phyloP scores from a whole-genome alignment of 1,140 invertebrate species.

The Eubasilissa regina region DNA sequence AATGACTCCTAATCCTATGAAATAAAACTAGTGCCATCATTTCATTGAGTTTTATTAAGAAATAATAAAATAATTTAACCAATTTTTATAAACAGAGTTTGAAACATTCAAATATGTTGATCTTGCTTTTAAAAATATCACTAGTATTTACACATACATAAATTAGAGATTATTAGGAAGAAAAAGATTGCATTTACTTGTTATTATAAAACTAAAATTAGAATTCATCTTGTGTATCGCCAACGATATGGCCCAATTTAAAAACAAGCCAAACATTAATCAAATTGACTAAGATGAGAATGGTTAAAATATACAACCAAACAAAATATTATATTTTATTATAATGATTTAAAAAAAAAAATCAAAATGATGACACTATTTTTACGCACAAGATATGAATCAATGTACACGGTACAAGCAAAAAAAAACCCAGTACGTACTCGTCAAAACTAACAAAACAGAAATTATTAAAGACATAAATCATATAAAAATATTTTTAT shows the following conservation, averaged over 20 bases:
- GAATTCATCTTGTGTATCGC: background rate
- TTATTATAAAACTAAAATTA: constrained; percentile 11
- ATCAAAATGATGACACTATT: constrained; percentile 46
- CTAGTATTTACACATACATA: constrained; percentile 13
- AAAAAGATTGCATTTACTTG: constrained; percentile 13
- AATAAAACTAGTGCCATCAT: constrained; percentile 53
- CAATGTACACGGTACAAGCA: constrained; percentile 19
- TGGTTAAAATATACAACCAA: background rate
- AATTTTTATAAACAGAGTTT: background rate
- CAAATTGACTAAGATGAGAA: background rate
- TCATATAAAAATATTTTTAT: too few relatives aligned
- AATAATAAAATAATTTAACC: constrained; percentile 12
- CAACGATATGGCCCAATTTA: background rate
- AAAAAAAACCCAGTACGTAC: background rate
- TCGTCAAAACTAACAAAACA: constrained; percentile 1
- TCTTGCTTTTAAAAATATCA: too few relatives aligned
- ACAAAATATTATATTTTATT: background rate
- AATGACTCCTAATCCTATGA: constrained; percentile 1
- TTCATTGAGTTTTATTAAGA: constrained; percentile 42
- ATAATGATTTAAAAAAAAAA: background rate
- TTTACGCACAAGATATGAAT: constrained; percentile 48
- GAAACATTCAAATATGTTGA: too few relatives aligned
- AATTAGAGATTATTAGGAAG: background rate
- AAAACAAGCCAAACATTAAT: constrained; percentile 1
- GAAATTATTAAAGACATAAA: background rate